phyloP scores from a whole-genome alignment of 2,113 vertebrate genomes.

The Hemiscyllium ocellatum region DNA sequence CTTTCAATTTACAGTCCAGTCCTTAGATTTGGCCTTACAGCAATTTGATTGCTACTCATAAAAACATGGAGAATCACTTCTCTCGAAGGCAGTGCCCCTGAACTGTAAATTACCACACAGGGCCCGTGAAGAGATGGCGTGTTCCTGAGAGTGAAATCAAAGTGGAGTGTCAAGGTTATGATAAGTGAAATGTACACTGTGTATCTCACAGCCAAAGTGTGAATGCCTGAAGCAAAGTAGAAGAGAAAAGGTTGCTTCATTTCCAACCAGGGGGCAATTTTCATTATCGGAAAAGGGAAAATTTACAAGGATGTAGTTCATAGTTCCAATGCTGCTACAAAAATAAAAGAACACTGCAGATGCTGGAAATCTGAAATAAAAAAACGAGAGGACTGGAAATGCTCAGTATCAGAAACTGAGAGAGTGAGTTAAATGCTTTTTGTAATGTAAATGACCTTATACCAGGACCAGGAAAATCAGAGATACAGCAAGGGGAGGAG shows the following conservation, averaged over 20 bases:
- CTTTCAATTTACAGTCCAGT: not conserved
- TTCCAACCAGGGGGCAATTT: not conserved
- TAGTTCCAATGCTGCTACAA: not conserved
- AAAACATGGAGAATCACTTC: not conserved
- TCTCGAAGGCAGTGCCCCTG: not conserved
- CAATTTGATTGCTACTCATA: not conserved
- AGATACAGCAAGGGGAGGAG: not conserved
- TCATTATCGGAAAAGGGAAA: too few species aligned
- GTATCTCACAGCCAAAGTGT: not conserved
- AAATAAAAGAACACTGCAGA: not conserved
- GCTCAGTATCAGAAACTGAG: too few species aligned
- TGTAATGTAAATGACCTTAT: too few species aligned
- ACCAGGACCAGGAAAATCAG: too few species aligned
- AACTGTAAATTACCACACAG: not conserved
- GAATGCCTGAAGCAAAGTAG: not conserved
- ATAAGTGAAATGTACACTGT: not conserved
- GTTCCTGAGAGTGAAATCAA: not conserved
- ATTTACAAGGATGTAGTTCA: not conserved
- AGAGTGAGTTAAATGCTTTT: too few species aligned
- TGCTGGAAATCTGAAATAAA: not conserved
- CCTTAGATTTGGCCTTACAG: not conserved
- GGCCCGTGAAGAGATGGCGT: not conserved
- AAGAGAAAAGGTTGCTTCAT: not conserved
- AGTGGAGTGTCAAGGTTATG: not conserved
- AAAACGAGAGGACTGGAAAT: not conserved